phyloP scores from a whole-genome alignment of 2,113 vertebrate genomes.

The Taxidea taxus region DNA sequence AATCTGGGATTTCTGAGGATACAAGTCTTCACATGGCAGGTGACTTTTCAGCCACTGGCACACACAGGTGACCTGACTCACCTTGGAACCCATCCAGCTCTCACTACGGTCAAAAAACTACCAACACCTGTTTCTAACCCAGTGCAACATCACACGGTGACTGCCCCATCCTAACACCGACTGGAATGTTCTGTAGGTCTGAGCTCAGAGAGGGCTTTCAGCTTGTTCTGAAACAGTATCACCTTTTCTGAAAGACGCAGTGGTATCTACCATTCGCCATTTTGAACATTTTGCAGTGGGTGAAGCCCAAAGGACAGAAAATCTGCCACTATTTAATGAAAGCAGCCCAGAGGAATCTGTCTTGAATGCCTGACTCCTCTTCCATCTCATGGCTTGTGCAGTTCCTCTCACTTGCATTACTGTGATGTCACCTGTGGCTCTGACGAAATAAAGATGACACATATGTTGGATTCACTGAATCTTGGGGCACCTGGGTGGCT shows the following conservation, averaged over 20 bases:
- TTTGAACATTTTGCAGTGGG: neutral
- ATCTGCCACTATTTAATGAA: neutral
- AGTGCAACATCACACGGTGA: neutral
- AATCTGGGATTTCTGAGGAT: neutral
- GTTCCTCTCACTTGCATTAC: no score
- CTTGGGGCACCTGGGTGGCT: no score
- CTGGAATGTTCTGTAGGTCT: neutral
- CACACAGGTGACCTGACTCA: neutral
- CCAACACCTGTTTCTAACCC: neutral
- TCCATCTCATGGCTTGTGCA: no score
- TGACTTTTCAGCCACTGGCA: neutral
- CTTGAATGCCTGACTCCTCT: neutral
- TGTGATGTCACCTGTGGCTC: no score
- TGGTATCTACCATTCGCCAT: neutral
- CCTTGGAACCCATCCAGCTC: neutral
- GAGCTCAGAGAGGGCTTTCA: neutral
- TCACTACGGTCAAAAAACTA: neutral
- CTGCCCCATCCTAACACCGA: neutral
- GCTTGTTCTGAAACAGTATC: neutral
- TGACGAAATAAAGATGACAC: no score
- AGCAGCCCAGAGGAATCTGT: neutral
- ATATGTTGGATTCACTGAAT: no score
- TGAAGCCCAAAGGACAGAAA: neutral
- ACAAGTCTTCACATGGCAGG: neutral
- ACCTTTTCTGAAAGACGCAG: neutral